Conservation (phyloP, 2,113 vertebrate species). For the Lepus timidus region DNA sequence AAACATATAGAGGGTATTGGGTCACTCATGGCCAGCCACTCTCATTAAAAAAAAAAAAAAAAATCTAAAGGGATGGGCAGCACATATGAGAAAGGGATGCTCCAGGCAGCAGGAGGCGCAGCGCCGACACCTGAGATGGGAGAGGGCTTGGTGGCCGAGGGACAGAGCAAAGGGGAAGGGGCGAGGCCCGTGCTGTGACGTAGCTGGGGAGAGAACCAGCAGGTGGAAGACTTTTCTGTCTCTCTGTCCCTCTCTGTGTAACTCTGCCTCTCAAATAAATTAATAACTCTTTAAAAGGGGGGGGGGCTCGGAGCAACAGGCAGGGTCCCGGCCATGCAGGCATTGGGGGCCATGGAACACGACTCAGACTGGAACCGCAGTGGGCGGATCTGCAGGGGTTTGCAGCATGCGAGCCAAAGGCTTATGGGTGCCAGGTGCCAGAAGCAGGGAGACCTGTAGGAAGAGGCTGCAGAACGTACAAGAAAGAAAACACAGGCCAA, state of each 20-base stretch:
- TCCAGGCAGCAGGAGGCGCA: not conserved
- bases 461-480: not conserved
- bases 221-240: too few relatives aligned
- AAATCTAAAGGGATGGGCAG: not conserved
- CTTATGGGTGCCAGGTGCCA: too few relatives aligned
- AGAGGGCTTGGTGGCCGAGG: not conserved
- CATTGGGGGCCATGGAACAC: not conserved
- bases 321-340: not conserved
- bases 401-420: not conserved
- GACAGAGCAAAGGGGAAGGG: not conserved
- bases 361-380: not conserved
- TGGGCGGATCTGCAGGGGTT: not conserved
- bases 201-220: too few relatives aligned
- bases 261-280: too few relatives aligned
- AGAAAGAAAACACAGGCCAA: not conserved
- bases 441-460: not conserved
- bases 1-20: not conserved
- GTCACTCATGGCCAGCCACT: not conserved
- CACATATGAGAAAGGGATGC: not conserved
- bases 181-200: not conserved
- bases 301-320: not conserved
- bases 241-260: too few relatives aligned
- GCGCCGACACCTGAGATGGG: not conserved
- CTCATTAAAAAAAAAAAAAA: not conserved
- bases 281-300: too few relatives aligned